phyloP scores from a whole-genome alignment of 1,140 invertebrate genomes.

The Nilaparvata lugens region DNA sequence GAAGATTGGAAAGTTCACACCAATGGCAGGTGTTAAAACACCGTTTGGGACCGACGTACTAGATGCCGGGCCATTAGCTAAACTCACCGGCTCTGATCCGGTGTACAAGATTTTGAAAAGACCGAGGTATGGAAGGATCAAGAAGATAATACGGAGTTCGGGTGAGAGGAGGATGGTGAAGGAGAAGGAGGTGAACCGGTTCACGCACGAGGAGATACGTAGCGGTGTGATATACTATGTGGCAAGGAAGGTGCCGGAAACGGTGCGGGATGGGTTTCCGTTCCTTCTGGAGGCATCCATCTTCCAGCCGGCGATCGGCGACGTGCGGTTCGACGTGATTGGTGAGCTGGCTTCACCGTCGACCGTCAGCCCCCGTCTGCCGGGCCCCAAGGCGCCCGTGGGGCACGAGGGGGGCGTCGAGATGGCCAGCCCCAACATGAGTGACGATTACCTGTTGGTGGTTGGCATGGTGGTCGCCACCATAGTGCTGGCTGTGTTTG shows the following conservation, averaged over 20 bases:
- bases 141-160: slow-evolving; percentile 67
- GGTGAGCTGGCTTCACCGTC: slow-evolving; percentile 44
- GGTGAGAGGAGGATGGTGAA: slow-evolving; percentile 54
- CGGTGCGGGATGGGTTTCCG: slow-evolving; percentile 55
- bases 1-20: slow-evolving; percentile 49
- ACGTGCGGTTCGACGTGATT: slow-evolving; percentile 53
- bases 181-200: slow-evolving; percentile 59
- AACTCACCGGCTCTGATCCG: slow-evolving; percentile 77
- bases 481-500: slow-evolving; percentile 53
- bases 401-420: slow-evolving; percentile 52
- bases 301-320: slow-evolving; percentile 72
- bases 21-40: slow-evolving; percentile 50
- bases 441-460: slow-evolving; percentile 56
- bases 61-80: slow-evolving; percentile 76
- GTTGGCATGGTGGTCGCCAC: slow-evolving; percentile 57
- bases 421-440: slow-evolving; percentile 47
- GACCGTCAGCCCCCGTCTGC: slow-evolving; percentile 31
- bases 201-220: slow-evolving; percentile 79
- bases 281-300: slow-evolving; percentile 61
- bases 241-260: slow-evolving; percentile 49
- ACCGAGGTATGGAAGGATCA: slow-evolving; percentile 67
- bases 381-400: slow-evolving; percentile 54
- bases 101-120: slow-evolving; percentile 60
- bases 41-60: slow-evolving; percentile 57
- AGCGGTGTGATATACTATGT: slow-evolving; percentile 73